Evolutionary conservation across 2,113 vertebrate genomes (phyloP), one percentile per base, ranked within the genome.

Genomic region (Microcebus lehilahytsara): DNA sequence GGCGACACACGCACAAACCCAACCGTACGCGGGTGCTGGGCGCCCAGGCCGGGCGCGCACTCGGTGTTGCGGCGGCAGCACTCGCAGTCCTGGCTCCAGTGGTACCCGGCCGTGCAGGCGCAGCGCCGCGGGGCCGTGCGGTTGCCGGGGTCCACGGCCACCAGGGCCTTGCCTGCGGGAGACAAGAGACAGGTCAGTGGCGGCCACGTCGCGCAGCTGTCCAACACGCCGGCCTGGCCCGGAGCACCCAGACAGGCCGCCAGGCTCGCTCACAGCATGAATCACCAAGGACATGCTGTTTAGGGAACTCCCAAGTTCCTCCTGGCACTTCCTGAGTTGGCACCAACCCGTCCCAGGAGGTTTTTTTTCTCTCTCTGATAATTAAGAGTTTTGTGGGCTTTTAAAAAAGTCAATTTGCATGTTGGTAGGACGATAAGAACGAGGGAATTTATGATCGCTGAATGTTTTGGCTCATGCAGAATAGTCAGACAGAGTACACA

Each of bases 51-150:
- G 0, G 99, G 98, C 3, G 83, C 83, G 81, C 99, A 99, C 74
- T 97, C 93, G 53, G 97, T 94, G 77, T 99, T 99, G 66, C 97
- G 96, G 94, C 99, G 99, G 51, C 99, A 99, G 98, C 97, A 99
- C 97, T 99, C 99, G 0, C 99, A 99, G 98, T 99, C 99, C 84
- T 99, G 98, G 49, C 96, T 98, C 97, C 99, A 99, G 95, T 99
- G 99, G 96, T 99, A 98, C 40, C 99, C 99, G 0, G 98, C 4
- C 0, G 49, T 98, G 91, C 99, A 99, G 66, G 98, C 99, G 85
- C 99, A 99, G 27, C 98, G 98, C 96, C 98, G 98, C 97, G 97
- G 99, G 97, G 97, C 75, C 0, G 99, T 97, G 94, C 96, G 78
- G 98, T 99, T 99, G 62, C 98, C 99, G 13, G 98, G 98, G 60